A percentile compares a stretch with the other conserved stretches of the same genome.
Evolutionary conservation across 2,888 invertebrate species (phyloP).

Genomic region (Micropterix aruncella): DNA sequence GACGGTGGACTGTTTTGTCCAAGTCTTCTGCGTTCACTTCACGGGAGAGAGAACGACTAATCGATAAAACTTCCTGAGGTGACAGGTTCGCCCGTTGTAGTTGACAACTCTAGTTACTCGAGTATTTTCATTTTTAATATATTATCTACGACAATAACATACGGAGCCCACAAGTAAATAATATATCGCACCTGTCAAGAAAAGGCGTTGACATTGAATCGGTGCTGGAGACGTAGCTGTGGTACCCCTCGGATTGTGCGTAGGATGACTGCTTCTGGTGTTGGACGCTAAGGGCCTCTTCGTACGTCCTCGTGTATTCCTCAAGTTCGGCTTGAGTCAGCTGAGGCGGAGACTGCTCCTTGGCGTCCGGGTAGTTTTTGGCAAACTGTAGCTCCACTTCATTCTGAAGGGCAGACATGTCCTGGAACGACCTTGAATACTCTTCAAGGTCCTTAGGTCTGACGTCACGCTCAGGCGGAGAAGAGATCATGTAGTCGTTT

Average conservation of each 20-base stretch:
- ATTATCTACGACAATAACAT: background rate
- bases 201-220: slow-evolving; percentile 66
- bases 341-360: slow-evolving; percentile 9
- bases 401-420: slow-evolving; percentile 11
- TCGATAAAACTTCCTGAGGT: too few species aligned
- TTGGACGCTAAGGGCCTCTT: slow-evolving; percentile 35
- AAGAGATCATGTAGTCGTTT: slow-evolving; percentile 50
- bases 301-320: slow-evolving; percentile 51
- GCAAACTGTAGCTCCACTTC: slow-evolving; percentile 15
- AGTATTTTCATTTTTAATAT: background rate
- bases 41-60: too few species aligned
- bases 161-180: background rate
- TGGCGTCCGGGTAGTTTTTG: slow-evolving; percentile 6
- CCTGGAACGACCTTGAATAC: slow-evolving; percentile 5
- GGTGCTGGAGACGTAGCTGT: slow-evolving; percentile 65
- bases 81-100: too few species aligned
- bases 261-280: slow-evolving; percentile 63
- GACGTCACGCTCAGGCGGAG: slow-evolving; percentile 53
- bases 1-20: too few species aligned
- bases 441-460: slow-evolving; percentile 31
- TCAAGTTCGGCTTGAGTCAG: slow-evolving; percentile 56
- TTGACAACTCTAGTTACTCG: background rate
- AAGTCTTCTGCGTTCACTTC: too few species aligned
- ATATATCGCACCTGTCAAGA: slow-evolving; percentile 41
- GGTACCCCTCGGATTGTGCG: slow-evolving; percentile 68